Evolutionary conservation across 2,113 vertebrate species (phyloP).

Genomic region (Irena cyanogastra): DNA sequence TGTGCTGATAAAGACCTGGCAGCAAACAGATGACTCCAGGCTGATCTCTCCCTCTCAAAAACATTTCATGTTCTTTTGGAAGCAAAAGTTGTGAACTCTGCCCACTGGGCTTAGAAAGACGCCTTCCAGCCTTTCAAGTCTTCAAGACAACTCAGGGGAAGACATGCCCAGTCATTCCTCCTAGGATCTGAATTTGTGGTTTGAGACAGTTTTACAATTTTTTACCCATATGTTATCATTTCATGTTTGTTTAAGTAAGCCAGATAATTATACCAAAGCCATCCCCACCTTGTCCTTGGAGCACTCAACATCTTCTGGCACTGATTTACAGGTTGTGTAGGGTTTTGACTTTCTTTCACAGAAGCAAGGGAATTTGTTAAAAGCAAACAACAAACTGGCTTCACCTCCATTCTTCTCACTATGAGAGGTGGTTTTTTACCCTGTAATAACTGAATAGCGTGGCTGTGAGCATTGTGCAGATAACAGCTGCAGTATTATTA

Average conservation of each 20-base stretch:
- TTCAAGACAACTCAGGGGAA: neutral
- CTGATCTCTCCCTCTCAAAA: neutral
- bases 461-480: neutral
- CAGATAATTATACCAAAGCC: neutral
- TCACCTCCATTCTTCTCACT: neutral
- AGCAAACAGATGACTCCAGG: neutral
- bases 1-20: neutral
- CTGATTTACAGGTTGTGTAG: neutral
- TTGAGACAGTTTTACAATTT: neutral
- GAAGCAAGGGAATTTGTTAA: neutral
- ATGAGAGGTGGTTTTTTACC: neutral
- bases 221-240: neutral
- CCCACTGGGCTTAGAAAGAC: neutral
- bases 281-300: neutral
- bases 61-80: neutral
- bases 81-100: neutral
- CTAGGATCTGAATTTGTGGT: neutral
- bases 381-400: neutral
- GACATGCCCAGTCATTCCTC: accelerated
- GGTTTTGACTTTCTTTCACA: neutral
- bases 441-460: neutral
- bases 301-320: neutral
- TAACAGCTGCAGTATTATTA: neutral
- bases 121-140: neutral
- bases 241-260: neutral